Evolutionary conservation across 2,113 vertebrate species (phyloP).

Genomic region (Cichladusa arquata): DNA sequence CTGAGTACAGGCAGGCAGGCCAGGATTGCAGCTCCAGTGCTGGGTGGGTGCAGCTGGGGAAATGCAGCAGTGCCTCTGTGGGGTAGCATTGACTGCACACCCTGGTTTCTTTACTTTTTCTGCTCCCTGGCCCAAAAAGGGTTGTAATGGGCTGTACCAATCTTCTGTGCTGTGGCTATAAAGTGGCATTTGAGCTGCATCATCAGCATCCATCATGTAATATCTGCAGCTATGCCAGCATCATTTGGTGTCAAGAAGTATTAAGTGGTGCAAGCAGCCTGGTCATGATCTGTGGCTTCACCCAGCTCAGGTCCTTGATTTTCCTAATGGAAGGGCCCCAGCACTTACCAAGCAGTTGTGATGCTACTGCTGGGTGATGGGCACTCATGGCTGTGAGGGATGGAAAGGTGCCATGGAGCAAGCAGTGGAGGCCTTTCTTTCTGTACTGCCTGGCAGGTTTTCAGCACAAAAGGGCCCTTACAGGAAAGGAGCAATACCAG

Average conservation of each 20-base stretch:
- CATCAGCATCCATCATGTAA: background rate
- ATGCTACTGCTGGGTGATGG: background rate
- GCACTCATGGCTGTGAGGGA: accelerated
- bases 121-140: background rate
- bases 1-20: background rate
- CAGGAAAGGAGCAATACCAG: background rate
- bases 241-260: background rate
- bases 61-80: background rate
- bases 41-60: background rate
- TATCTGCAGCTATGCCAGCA: background rate
- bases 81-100: background rate
- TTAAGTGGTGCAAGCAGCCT: accelerated
- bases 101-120: background rate
- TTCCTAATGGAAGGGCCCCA: background rate
- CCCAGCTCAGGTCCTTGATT: background rate
- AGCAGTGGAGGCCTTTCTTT: background rate
- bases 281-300: background rate
- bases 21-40: background rate
- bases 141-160: background rate
- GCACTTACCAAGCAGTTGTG: accelerated
- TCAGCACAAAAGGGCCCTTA: background rate
- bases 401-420: accelerated
- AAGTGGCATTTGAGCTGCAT: background rate
- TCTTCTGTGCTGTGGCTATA: background rate
- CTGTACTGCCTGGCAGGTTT: background rate